These are phyloP conservation scores for Oryzias dopingdopingensis DNA, from an alignment of 2,797 vertebrate species.

Conservation along the genomic window DNA sequence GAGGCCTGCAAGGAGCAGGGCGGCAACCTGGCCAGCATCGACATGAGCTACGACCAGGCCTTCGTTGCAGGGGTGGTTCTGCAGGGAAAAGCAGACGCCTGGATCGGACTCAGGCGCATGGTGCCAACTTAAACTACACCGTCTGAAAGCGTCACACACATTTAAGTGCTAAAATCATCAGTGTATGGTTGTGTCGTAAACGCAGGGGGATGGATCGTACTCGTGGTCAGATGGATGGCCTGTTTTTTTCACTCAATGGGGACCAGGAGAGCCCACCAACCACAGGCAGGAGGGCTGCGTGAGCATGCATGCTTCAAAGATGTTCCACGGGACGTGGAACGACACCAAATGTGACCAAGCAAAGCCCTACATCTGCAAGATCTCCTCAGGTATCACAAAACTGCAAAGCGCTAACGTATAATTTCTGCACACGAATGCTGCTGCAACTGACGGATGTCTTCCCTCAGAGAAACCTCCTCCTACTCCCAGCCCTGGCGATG, in stretches of 20 bases:
- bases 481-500: slow-evolving; percentile 70
- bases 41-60: slow-evolving; percentile 83
- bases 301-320: slow-evolving; percentile 60
- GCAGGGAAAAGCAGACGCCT: slow-evolving; percentile 68
- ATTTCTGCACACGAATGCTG: not conserved
- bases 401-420: too few species aligned
- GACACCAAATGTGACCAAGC: slow-evolving; percentile 71
- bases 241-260: slow-evolving; percentile 81
- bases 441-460: not conserved
- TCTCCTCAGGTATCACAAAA: slow-evolving; percentile 62
- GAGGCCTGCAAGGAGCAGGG: slow-evolving; percentile 53
- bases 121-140: slow-evolving; percentile 31
- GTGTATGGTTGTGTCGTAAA: not conserved
- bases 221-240: slow-evolving; percentile 79
- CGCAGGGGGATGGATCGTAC: slow-evolving; percentile 65
- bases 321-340: slow-evolving; percentile 80
- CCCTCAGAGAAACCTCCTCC: slow-evolving; percentile 67
- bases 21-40: slow-evolving; percentile 77
- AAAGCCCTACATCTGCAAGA: slow-evolving; percentile 81
- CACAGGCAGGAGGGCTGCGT: slow-evolving; percentile 75
- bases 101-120: slow-evolving; percentile 78
- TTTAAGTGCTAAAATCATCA: not conserved
- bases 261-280: slow-evolving; percentile 78
- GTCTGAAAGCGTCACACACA: not conserved
- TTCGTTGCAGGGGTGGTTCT: slow-evolving; percentile 75